These are phyloP conservation scores for Myotis brandtii DNA, from an alignment of 2,113 vertebrate genomes.

Conservation along the genomic window DNA sequence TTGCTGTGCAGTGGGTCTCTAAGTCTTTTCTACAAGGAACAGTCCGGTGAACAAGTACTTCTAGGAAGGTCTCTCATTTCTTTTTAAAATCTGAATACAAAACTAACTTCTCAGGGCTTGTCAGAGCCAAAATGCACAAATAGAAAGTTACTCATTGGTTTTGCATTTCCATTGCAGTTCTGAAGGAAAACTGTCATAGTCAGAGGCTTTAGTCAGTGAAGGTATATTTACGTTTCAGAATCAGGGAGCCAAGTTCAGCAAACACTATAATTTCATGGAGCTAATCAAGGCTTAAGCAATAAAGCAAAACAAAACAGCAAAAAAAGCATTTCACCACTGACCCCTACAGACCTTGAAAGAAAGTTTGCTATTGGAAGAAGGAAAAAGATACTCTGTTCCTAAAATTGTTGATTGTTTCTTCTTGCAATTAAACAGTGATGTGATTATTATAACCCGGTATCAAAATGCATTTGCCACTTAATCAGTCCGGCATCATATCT, in stretches of 20 bases:
- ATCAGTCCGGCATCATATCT: not conserved
- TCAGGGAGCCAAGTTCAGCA: constrained; percentile 18
- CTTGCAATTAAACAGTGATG: not conserved
- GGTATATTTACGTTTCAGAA: constrained; percentile 60
- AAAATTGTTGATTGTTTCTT: not conserved
- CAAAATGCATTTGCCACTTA: not conserved
- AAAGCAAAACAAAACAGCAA: not conserved
- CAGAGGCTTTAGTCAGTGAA: constrained; percentile 18
- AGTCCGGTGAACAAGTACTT: not conserved
- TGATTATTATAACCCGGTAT: not conserved
- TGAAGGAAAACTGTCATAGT: not conserved
- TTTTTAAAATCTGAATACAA: not conserved
- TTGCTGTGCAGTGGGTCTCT: not conserved
- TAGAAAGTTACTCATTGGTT: not conserved
- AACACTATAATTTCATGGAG: constrained; percentile 60
- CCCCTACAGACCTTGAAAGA: not conserved
- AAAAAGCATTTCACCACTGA: not conserved
- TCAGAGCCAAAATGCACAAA: not conserved
- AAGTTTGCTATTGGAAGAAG: not conserved
- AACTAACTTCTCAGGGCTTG: constrained; percentile 39
- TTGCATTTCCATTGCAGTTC: constrained; percentile 43
- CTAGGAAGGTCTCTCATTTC: not conserved
- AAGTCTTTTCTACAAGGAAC: not conserved
- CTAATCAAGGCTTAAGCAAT: constrained; percentile 40
- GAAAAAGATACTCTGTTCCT: not conserved